A percentile compares a stretch with the other conserved stretches of the same genome.
phyloP scores from a whole-genome alignment of 2,113 vertebrate genomes.

The Pyxicephalus adspersus region DNA sequence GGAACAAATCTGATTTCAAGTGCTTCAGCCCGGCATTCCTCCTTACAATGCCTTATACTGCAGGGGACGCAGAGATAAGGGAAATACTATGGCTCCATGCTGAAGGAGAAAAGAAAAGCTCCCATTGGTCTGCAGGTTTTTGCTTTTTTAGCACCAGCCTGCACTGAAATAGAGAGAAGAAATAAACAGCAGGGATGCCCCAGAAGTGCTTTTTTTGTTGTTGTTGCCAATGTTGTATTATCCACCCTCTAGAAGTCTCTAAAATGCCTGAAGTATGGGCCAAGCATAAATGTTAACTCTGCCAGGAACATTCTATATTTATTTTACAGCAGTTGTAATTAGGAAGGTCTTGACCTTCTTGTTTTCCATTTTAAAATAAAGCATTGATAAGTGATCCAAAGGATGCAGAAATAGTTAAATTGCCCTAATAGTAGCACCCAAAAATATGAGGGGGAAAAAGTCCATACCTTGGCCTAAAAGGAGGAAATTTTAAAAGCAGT shows the following conservation, averaged over 20 bases:
- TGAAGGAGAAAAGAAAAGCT: conserved; percentile 19
- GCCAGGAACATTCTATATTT: background rate
- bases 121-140: conserved; percentile 2
- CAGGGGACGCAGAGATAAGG: conserved; percentile 18
- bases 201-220: conserved; percentile 26
- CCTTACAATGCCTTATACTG: conserved; percentile 30
- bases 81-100: conserved; percentile 14
- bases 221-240: conserved; percentile 8
- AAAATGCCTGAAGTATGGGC: background rate
- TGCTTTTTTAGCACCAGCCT: conserved; percentile 1
- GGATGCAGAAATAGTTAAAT: background rate
- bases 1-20: conserved; percentile 35
- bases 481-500: too few species aligned
- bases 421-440: background rate
- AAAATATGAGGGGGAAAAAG: background rate
- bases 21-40: background rate
- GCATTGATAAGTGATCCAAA: background rate
- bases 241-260: conserved; percentile 7
- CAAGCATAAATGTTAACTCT: background rate
- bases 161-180: conserved; percentile 13
- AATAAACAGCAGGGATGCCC: conserved; percentile 31
- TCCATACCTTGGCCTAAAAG: too few species aligned
- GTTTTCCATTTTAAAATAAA: too few species aligned
- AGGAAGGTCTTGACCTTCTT: background rate
- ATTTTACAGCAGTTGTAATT: background rate